Evolutionary conservation across 1,140 invertebrate species (phyloP).

Genomic region (Drosophila saltans): DNA sequence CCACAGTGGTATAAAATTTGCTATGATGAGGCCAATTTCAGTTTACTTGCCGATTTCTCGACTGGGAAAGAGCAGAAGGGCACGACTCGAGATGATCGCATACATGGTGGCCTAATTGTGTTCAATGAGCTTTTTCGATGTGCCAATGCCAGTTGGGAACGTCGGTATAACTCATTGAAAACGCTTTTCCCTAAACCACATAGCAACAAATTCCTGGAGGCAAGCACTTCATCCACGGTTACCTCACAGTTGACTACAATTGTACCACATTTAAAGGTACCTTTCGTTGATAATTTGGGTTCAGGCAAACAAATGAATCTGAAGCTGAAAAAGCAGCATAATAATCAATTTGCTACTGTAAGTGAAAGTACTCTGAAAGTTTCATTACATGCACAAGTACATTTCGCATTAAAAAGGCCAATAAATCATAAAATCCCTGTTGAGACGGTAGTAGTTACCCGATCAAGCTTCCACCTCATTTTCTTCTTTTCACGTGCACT

Average conservation of each 20-base stretch:
- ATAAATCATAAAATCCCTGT: no score
- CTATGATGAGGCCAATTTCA: constrained; percentile 93
- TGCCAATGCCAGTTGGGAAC: constrained; percentile 95
- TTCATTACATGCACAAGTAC: no score
- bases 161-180: constrained; percentile 89
- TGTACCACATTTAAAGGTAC: constrained; percentile 82
- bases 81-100: constrained; percentile 93
- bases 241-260: constrained; percentile 72
- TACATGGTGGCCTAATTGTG: constrained; percentile 96
- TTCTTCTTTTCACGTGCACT: no score
- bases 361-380: constrained; percentile 13
- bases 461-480: no score
- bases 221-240: constrained; percentile 32
- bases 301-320: constrained; percentile 60
- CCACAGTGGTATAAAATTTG: constrained; percentile 96
- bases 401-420: no score
- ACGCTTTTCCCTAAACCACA: constrained; percentile 77
- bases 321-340: constrained; percentile 65
- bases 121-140: constrained; percentile 97
- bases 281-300: constrained; percentile 78
- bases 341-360: constrained; percentile 67
- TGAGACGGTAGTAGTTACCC: no score
- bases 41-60: constrained; percentile 88
- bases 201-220: constrained; percentile 78
- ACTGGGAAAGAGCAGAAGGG: constrained; percentile 88